Evolutionary conservation across 2,888 invertebrate genomes (phyloP).

Genomic region (Omphaloscelis lunosa): DNA sequence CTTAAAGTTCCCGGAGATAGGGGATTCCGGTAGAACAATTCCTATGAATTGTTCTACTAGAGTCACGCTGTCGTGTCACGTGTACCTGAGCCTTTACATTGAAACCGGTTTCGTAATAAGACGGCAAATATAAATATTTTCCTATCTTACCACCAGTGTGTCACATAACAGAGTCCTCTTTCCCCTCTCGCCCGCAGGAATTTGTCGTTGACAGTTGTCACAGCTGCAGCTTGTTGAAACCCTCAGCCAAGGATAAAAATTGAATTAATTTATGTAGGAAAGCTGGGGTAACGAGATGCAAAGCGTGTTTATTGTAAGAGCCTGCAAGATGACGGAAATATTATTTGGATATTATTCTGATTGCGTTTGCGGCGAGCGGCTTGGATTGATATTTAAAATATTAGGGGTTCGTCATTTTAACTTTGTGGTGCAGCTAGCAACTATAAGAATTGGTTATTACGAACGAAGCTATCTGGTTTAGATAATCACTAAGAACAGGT

Average conservation of each 20-base stretch:
- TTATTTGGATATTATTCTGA: conserved; percentile 29
- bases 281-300: conserved; percentile 66
- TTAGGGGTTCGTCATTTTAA: no score
- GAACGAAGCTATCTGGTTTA: no score
- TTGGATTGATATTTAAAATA: background rate
- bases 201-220: conserved; percentile 75
- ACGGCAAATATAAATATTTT: no score
- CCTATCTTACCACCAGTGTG: conserved; percentile 24
- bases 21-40: no score
- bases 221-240: conserved; percentile 69
- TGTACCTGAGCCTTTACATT: no score
- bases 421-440: background rate
- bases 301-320: conserved; percentile 60
- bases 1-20: no score
- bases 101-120: no score
- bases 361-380: background rate
- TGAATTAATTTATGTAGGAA: conserved; percentile 73
- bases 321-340: conserved; percentile 32
- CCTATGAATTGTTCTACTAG: no score
- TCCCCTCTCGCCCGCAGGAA: conserved; percentile 67
- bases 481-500: no score
- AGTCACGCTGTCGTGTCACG: no score
- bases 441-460: background rate
- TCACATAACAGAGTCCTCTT: conserved; percentile 55
- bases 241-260: conserved; percentile 71